Base-by-base conservation (phyloP, 2,797 vertebrate species). In the Nasua narica region DNA sequence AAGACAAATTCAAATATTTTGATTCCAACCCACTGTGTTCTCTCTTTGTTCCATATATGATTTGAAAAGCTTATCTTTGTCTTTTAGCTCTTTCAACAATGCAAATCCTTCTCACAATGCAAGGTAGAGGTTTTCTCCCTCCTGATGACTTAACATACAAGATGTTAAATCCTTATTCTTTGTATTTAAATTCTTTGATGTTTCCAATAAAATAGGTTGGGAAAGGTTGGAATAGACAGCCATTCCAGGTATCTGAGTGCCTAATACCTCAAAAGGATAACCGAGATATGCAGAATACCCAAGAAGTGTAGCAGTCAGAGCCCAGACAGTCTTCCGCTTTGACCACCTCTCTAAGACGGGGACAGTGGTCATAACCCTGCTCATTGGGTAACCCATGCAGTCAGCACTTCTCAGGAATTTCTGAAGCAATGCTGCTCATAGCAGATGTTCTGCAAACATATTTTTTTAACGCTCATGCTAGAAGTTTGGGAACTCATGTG, bases 1-100 rank as follows among this genome's bases (percentile, higher is more conserved):
- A 94, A 72, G 85, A 62, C 72, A 94, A 91, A 92, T 95, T 97
- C 95, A 93, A 96, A 94, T 96, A 97, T 96, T 98, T 95, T 94
- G 60, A 91, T 95, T 90, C 82, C 43, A 96, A 89, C 56, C 46
- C 58, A 77, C 43, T 72, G 77, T 74, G 90, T 78, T 91, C 46
- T 88, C 46, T 88, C 85, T 96, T 95, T 88, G 93, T 94, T 94
- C 46, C 29, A 76, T 54, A 95, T 70, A 76, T 60, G 77, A 91
- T 92, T 85, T 95, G 97, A 74, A 97, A 96, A 95, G 83, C 89
- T 90, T 92, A 90, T 78, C 83, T 97, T 94, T 92, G 94, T 76
- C 92, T 93, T 95, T 94, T 81, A 93, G 84, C 84, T 96, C 74
- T 86, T 97, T 96, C 94, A 79, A 82, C 48, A 93, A 94, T 35